Base-by-base conservation (phyloP, 2,888 invertebrate genomes). In the Sesia bembeciformis region DNA sequence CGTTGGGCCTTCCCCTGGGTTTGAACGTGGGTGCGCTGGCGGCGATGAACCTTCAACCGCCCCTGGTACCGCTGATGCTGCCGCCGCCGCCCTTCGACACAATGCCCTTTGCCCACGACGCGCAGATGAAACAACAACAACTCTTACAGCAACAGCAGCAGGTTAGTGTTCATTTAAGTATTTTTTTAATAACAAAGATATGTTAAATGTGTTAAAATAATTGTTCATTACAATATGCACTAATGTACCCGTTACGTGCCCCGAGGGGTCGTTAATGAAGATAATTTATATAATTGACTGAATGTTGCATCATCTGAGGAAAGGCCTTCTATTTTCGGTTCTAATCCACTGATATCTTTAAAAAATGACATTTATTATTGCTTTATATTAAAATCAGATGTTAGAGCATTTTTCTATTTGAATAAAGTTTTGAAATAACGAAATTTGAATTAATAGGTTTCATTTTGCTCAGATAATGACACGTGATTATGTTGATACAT, bases 31-130 rank as follows among this genome's bases (percentile, higher is more conserved):
- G 94, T 50, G 94, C 95, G 4, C 84, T 97, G 58, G 97, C 97
- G 38, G 96, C 97, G 43, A 98, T 98, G 97, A 98, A 97, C 83
- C 91, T 98, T 54, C 97, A 97, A 74, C 97, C 98, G 39, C 97
- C 98, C 1, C 83, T 97, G 65, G 95, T 96, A 70, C 96, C 96
- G 38, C 91, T 96, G 84, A 96, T 96, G 95, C 92, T 96, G 91
- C 95, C 95, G 42, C 95, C 95, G 8, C 95, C 95, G 40, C 93
- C 94, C 4, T 94, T 94, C 74, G 95, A 96, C 72, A 89, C 92
- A 51, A 92, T 94, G 89, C 74, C 79, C 8, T 84, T 81, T 66
- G 76, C 88, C 5, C 91, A 92, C 64, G 91, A 92, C 62, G 92
- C 91, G 52, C 91, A 91, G 62, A 91, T 93, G 58, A 94, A 94